Conservation (phyloP, 2,888 invertebrate species). For the Cryptops parisi region DNA sequence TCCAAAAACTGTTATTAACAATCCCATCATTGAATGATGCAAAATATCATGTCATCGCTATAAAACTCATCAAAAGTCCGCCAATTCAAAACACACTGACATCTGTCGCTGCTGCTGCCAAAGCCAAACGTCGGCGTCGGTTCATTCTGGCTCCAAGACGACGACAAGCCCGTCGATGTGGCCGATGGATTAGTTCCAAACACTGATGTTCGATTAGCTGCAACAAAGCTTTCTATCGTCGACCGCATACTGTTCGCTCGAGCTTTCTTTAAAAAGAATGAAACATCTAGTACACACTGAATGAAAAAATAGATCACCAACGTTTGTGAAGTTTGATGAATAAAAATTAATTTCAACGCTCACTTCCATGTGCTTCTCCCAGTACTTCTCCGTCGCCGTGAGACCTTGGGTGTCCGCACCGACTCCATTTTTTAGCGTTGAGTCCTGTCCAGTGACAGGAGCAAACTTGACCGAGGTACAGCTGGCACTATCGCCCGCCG, state of each 20-base stretch:
- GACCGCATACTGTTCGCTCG: conserved; percentile 58
- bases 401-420: conserved; percentile 86
- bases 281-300: not conserved
- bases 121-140: too few relatives aligned
- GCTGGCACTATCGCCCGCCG: conserved; percentile 32
- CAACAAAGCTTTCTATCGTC: conserved; percentile 22
- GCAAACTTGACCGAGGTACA: conserved; percentile 77
- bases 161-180: conserved; percentile 20
- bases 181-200: conserved; percentile 19
- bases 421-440: conserved; percentile 74
- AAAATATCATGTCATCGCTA: too few relatives aligned
- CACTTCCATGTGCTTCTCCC: conserved; percentile 73
- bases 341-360: not conserved
- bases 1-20: too few relatives aligned
- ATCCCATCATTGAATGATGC: too few relatives aligned
- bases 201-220: conserved; percentile 16
- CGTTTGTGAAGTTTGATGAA: not conserved
- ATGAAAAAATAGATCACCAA: not conserved
- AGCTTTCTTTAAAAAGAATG: conserved; percentile 46
- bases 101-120: too few relatives aligned
- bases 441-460: conserved; percentile 72
- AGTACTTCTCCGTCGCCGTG: conserved; percentile 98
- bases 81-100: too few relatives aligned
- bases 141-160: too few relatives aligned
- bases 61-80: too few relatives aligned